These are phyloP conservation scores for Antechinus stuartii DNA, from an alignment of 2,113 vertebrate genomes.

Conservation along the genomic window DNA sequence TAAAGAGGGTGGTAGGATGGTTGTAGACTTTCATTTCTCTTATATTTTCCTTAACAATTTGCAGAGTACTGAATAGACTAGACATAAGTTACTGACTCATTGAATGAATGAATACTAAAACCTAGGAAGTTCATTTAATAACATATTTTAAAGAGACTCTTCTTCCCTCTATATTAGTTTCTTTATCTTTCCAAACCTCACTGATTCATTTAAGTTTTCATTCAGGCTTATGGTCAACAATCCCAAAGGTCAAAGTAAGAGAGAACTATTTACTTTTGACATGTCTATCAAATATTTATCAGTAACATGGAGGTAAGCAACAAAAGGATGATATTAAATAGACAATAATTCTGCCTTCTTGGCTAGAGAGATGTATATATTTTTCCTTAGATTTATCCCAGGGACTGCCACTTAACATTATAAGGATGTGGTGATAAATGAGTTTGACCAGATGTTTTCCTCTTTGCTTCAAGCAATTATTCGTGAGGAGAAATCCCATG, in stretches of 20 bases:
- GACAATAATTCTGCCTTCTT: conserved; percentile 48
- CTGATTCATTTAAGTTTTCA: background rate
- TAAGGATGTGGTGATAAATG: conserved; percentile 66
- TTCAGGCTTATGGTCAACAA: background rate
- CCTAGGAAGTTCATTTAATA: background rate
- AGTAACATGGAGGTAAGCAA: conserved; percentile 48
- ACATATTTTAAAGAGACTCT: background rate
- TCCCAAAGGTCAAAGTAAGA: conserved; percentile 13
- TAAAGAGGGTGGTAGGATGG: too few species aligned
- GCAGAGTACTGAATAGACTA: background rate
- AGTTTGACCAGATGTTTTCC: conserved; percentile 75
- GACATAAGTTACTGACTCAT: background rate
- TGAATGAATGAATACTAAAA: background rate
- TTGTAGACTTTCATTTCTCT: background rate
- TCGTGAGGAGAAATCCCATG: conserved; percentile 75
- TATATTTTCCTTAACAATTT: background rate
- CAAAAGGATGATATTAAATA: conserved; percentile 48
- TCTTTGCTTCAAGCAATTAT: conserved; percentile 74
- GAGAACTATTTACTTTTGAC: conserved; percentile 62
- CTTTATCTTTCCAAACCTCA: background rate
- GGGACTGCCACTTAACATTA: conserved; percentile 60
- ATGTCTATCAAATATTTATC: conserved; percentile 32
- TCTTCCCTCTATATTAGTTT: background rate
- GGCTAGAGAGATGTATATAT: conserved; percentile 39
- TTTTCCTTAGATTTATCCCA: conserved; percentile 40